These are phyloP conservation scores for Chrysocyon brachyurus DNA, from an alignment of 2,797 vertebrate genomes.

Conservation along the genomic window DNA sequence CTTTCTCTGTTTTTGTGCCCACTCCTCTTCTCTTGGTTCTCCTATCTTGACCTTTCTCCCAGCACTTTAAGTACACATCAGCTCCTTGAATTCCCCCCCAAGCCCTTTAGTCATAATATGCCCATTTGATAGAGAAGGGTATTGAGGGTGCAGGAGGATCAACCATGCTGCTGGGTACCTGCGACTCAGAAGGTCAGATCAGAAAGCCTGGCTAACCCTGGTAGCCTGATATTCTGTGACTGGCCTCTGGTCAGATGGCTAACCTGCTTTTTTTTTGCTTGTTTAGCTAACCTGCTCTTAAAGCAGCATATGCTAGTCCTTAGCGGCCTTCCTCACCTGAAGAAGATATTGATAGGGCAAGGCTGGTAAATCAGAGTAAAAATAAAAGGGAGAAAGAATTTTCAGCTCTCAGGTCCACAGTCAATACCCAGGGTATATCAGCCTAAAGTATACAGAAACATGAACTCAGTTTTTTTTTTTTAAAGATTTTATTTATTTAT, in stretches of 20 bases:
- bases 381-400: background rate
- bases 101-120: background rate
- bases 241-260: background rate
- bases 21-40: background rate
- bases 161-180: background rate
- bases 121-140: background rate
- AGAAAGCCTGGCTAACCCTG: background rate
- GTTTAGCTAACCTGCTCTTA: background rate
- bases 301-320: background rate
- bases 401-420: background rate
- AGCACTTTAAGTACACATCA: background rate
- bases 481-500: too few relatives aligned
- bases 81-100: background rate
- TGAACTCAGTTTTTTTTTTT: background rate
- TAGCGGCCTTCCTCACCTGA: background rate
- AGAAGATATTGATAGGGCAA: background rate
- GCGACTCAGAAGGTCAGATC: background rate
- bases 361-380: background rate
- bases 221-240: background rate
- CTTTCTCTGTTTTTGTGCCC: background rate
- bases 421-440: background rate
- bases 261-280: background rate
- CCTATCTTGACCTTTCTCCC: background rate
- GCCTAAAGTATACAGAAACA: background rate
- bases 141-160: background rate